Percentiles rank a stretch among this genome's conserved stretches.
Conservation (phyloP, 2,888 invertebrate genomes). For the Orthonevra nobilis region DNA sequence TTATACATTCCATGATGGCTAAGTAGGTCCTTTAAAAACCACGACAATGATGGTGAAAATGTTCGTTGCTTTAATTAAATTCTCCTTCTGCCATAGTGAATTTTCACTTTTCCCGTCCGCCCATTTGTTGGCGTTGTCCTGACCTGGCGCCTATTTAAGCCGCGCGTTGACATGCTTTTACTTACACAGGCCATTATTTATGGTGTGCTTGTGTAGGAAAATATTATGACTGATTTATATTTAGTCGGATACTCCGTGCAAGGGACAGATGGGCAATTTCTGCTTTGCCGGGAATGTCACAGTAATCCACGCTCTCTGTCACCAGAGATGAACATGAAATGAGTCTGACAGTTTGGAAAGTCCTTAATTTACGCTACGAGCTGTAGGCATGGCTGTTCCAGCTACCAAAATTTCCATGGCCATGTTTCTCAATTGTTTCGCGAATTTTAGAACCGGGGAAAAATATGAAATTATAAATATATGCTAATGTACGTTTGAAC, state of each 20-base stretch:
- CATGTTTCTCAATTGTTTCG: constrained; percentile 52
- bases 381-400: too few species aligned
- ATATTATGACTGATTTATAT: constrained; percentile 9
- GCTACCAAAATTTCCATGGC: constrained; percentile 8
- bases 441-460: too few species aligned
- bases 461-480: too few species aligned
- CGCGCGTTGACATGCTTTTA: constrained; percentile 21
- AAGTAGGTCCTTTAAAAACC: constrained; percentile 33
- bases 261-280: constrained; percentile 10
- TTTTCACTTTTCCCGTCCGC: constrained; percentile 10
- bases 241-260: not conserved
- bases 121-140: not conserved
- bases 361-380: constrained; percentile 58
- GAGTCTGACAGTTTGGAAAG: constrained; percentile 33
- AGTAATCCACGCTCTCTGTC: constrained; percentile 26
- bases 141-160: constrained; percentile 12
- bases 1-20: constrained; percentile 30
- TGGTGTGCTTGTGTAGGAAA: constrained; percentile 12
- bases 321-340: constrained; percentile 27
- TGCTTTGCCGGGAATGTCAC: constrained; percentile 13
- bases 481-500: constrained; percentile 27
- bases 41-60: constrained; percentile 32
- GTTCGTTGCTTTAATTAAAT: constrained; percentile 55
- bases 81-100: constrained; percentile 18
- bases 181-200: not conserved